Conservation (phyloP, 2,113 vertebrate genomes). For the Protobothrops mucrosquamatus region DNA sequence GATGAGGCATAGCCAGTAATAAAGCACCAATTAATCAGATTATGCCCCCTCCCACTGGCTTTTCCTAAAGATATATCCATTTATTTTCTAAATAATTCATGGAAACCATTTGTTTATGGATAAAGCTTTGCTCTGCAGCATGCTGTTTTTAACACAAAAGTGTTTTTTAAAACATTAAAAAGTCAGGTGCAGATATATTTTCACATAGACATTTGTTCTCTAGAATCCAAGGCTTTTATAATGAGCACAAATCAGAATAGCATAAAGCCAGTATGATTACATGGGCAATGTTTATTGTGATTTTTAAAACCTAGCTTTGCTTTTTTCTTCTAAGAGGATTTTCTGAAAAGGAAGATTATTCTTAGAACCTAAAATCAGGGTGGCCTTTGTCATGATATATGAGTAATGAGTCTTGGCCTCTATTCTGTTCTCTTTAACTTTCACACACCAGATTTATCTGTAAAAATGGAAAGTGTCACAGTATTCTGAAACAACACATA, state of each 20-base stretch:
- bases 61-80: not conserved
- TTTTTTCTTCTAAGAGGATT: slow-evolving; percentile 40
- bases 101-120: not conserved
- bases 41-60: not conserved
- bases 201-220: not conserved
- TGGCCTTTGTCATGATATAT: slow-evolving; percentile 2
- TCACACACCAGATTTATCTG: slow-evolving; percentile 16
- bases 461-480: not conserved
- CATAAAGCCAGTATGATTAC: not conserved
- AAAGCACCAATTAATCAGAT: not conserved
- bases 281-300: not conserved
- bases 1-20: not conserved
- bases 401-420: slow-evolving; percentile 3
- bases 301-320: slow-evolving; percentile 22
- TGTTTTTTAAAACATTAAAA: not conserved
- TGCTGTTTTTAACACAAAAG: not conserved
- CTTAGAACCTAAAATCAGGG: not conserved
- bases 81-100: not conserved
- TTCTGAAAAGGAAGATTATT: slow-evolving; percentile 4
- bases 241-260: not conserved
- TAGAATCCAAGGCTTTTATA: not conserved
- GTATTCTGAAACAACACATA: not conserved
- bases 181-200: not conserved
- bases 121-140: not conserved
- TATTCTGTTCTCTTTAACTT: not conserved